Evolutionary conservation across 2,797 vertebrate genomes (phyloP).

Genomic region (Acridotheres tristis): DNA sequence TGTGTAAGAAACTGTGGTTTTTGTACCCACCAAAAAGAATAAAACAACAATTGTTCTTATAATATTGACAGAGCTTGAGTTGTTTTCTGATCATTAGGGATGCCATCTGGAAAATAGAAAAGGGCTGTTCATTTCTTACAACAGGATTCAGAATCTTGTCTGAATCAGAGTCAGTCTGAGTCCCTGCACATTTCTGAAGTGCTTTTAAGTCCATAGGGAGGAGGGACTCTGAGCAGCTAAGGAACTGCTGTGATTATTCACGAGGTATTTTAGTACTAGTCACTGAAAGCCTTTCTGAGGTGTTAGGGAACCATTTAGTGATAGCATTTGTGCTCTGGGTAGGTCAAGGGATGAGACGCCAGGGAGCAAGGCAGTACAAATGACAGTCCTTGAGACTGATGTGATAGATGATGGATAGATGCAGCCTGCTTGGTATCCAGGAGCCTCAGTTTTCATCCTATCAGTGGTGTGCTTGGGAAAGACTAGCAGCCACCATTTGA

Average conservation of each 20-base stretch:
- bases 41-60: constrained; percentile 84
- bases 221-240: not conserved
- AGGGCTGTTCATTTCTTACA: not conserved
- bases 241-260: not conserved
- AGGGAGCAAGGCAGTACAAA: not conserved
- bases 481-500: not conserved
- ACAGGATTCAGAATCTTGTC: not conserved
- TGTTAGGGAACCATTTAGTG: not conserved
- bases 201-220: not conserved
- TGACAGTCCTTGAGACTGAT: not conserved
- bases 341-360: not conserved
- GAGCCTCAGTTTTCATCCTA: not conserved
- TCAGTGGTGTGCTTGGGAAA: not conserved
- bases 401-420: too few relatives aligned
- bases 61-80: constrained; percentile 74
- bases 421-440: not conserved
- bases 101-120: constrained; percentile 37
- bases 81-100: constrained; percentile 70
- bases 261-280: not conserved
- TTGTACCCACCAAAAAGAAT: constrained; percentile 85
- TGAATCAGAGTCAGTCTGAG: not conserved
- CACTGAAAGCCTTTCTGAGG: not conserved
- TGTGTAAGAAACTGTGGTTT: constrained; percentile 83
- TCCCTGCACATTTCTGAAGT: not conserved
- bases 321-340: not conserved